Conservation (phyloP, 2,113 vertebrate species). For the Symphodus melops region DNA sequence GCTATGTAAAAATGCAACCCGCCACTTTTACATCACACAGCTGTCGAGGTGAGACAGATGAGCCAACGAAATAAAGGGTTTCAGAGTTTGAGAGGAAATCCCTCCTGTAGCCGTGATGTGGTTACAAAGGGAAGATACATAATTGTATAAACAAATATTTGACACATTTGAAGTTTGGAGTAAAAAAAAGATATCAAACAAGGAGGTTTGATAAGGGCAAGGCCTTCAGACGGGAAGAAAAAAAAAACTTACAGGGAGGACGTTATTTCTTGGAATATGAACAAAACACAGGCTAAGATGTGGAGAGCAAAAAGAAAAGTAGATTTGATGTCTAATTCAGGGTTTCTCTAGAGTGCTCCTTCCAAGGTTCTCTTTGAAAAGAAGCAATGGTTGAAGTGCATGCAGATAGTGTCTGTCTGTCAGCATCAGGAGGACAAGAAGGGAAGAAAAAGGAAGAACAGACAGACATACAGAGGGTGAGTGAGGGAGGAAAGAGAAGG, state of each 20-base stretch:
- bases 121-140: constrained; percentile 1
- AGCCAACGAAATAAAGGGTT: constrained; percentile 35
- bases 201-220: not conserved
- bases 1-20: constrained; percentile 20
- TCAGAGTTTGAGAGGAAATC: constrained; percentile 34
- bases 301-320: constrained; percentile 7
- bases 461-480: constrained; percentile 39
- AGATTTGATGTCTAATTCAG: constrained; percentile 66
- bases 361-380: constrained; percentile 55
- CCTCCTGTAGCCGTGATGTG: constrained; percentile 15
- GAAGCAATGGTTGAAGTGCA: constrained; percentile 59
- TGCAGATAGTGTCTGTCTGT: constrained; percentile 50
- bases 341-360: constrained; percentile 38
- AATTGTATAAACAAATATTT: constrained; percentile 7
- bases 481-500: constrained; percentile 17
- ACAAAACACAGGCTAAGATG: not conserved
- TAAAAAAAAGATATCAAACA: too few relatives aligned
- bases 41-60: constrained; percentile 46
- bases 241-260: not conserved
- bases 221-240: not conserved
- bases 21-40: constrained; percentile 27
- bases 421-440: constrained; percentile 3
- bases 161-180: not conserved
- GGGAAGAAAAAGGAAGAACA: constrained; percentile 34
- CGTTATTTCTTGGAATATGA: constrained; percentile 36